A percentile compares a stretch with the other conserved stretches of the same genome.
phyloP scores from a whole-genome alignment of 2,888 invertebrate species.

The Metacarcinus magister region DNA sequence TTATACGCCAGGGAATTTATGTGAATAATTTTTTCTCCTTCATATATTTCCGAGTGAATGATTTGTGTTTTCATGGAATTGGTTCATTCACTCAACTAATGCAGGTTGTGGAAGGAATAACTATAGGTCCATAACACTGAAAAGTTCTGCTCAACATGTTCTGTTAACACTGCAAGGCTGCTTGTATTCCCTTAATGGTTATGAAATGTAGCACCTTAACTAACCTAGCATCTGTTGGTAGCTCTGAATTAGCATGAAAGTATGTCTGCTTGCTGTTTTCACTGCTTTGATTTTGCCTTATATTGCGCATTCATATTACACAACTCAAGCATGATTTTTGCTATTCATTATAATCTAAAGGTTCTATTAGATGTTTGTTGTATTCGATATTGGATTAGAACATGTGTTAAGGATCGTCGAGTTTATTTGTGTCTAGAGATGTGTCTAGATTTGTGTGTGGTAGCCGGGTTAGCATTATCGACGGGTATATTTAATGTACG shows the following conservation, averaged over 20 bases:
- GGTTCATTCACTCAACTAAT: neutral
- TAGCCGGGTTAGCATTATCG: neutral
- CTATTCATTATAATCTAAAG: neutral
- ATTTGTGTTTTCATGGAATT: neutral
- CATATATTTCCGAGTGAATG: neutral
- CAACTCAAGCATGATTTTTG: conserved; percentile 6
- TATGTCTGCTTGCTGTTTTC: neutral
- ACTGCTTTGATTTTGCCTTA: neutral
- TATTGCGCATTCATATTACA: neutral
- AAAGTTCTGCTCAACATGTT: neutral
- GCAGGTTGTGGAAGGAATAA: neutral
- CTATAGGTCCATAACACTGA: neutral
- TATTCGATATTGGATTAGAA: neutral
- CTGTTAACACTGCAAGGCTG: neutral
- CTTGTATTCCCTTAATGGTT: neutral
- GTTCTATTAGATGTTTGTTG: neutral
- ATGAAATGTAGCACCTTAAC: neutral
- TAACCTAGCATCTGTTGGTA: neutral
- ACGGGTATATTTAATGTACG: neutral
- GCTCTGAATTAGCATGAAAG: neutral
- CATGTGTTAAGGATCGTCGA: neutral
- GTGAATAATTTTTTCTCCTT: neutral
- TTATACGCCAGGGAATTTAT: neutral
- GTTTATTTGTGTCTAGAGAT: neutral
- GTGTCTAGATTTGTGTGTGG: neutral